Conservation (phyloP, 1,140 invertebrate genomes). For the Papilio aristodemus region DNA sequence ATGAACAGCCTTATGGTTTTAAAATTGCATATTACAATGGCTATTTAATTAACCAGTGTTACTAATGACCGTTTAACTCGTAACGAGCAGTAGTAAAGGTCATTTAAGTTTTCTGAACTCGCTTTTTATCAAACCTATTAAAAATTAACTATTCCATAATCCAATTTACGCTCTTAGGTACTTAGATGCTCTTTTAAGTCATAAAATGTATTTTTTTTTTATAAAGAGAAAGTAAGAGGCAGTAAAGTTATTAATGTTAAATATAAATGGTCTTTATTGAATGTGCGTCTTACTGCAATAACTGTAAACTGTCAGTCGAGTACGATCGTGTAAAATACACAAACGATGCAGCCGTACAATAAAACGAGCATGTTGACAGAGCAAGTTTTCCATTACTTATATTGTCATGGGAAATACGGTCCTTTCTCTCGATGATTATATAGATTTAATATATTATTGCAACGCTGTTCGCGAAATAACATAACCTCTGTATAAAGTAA, state of each 20-base stretch:
- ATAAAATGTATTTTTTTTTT: neutral
- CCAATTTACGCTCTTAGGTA: neutral
- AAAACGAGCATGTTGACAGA: conserved; percentile 20
- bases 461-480: conserved; percentile 22
- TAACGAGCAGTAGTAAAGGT: neutral
- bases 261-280: neutral
- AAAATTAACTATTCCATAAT: neutral
- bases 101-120: neutral
- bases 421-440: conserved; percentile 19
- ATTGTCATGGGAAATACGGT: conserved; percentile 1
- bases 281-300: neutral
- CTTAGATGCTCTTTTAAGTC: neutral
- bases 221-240: neutral
- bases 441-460: neutral
- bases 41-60: neutral
- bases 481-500: conserved; percentile 37
- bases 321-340: conserved; percentile 18
- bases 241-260: neutral
- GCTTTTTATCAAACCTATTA: neutral
- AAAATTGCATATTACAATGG: conserved; percentile 4
- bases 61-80: conserved; percentile 5
- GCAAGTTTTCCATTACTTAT: conserved; percentile 24
- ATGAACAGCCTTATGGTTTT: neutral
- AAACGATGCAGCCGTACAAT: conserved; percentile 6
- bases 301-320: conserved; percentile 1